Percentiles rank a stretch among this genome's conserved stretches.
Evolutionary conservation across 2,888 invertebrate genomes (phyloP).

Genomic region (Balanococcus diminutus): DNA sequence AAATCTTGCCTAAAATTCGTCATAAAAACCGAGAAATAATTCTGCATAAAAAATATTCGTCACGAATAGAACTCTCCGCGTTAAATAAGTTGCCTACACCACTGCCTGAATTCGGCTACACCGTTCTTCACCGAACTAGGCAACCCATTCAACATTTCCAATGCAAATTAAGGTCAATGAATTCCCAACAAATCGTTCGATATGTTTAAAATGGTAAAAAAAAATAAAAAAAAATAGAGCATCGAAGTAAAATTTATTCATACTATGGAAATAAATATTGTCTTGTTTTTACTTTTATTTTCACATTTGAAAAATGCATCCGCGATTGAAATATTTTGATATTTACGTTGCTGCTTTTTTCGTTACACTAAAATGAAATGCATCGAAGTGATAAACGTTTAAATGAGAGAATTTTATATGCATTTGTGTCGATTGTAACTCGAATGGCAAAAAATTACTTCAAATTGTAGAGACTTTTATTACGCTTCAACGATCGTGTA

Average conservation of each 20-base stretch:
- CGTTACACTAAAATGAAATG: background rate
- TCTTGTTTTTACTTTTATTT: background rate
- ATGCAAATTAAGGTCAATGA: background rate
- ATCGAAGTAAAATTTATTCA: too few species aligned
- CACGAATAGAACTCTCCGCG: background rate
- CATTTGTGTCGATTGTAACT: background rate
- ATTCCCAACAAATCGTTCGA: background rate
- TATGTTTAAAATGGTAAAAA: background rate
- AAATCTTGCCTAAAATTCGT: background rate
- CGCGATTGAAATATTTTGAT: slow-evolving; percentile 6
- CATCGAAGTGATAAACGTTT: slow-evolving; percentile 20
- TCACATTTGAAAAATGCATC: slow-evolving; percentile 2
- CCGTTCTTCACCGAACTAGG: background rate
- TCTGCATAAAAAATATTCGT: too few species aligned
- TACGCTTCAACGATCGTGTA: slow-evolving; percentile 13
- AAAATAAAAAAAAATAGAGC: too few species aligned
- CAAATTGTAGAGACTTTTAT: slow-evolving; percentile 21
- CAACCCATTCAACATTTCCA: background rate
- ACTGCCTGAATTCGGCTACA: background rate
- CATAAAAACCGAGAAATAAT: too few species aligned
- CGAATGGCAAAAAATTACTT: background rate
- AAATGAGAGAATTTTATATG: background rate
- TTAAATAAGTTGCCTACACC: background rate
- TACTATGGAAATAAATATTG: background rate
- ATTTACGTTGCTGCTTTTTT: slow-evolving; percentile 11